Percentiles rank a stretch among this genome's conserved stretches.
phyloP scores from a whole-genome alignment of 2,888 invertebrate genomes.

The Biston stratarius region DNA sequence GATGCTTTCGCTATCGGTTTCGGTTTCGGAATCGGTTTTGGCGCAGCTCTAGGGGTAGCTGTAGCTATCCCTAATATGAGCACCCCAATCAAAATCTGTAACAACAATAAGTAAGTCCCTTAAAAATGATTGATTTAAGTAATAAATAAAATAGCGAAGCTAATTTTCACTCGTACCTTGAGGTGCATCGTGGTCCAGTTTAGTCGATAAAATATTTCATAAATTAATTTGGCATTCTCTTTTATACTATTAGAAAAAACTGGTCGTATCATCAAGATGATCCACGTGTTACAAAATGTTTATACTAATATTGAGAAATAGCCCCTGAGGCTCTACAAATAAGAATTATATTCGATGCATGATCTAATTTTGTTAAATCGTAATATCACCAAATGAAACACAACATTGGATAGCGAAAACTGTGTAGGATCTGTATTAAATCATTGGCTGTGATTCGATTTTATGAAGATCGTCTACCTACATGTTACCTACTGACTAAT shows the following conservation, averaged over 20 bases:
- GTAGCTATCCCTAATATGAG: constrained; percentile 23
- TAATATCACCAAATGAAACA: constrained; percentile 19
- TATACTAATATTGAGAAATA: constrained; percentile 50
- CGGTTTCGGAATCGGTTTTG: constrained; percentile 15
- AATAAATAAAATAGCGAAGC: constrained; percentile 13
- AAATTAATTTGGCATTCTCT: constrained; percentile 65
- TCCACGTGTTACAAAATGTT: constrained; percentile 57
- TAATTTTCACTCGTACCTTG: constrained; percentile 61
- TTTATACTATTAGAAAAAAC: constrained; percentile 75
- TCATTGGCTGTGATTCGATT: constrained; percentile 8
- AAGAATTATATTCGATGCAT: constrained; percentile 44
- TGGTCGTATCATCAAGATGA: constrained; percentile 65
- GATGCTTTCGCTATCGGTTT: constrained; percentile 30
- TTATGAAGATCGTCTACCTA: constrained; percentile 12
- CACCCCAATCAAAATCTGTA: constrained; percentile 61
- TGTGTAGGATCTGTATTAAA: constrained; percentile 30
- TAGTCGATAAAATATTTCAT: constrained; percentile 68
- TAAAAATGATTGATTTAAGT: constrained; percentile 1
- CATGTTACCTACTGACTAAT: neutral
- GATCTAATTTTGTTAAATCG: constrained; percentile 32
- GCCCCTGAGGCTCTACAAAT: constrained; percentile 49
- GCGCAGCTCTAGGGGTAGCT: constrained; percentile 25
- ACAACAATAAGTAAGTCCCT: constrained; percentile 32
- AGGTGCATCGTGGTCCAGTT: constrained; percentile 70
- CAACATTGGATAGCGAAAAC: constrained; percentile 12